Percentiles rank a stretch among this genome's conserved stretches.
Evolutionary conservation across 2,888 invertebrate species (phyloP).

Genomic region (Phyto melanocephala): DNA sequence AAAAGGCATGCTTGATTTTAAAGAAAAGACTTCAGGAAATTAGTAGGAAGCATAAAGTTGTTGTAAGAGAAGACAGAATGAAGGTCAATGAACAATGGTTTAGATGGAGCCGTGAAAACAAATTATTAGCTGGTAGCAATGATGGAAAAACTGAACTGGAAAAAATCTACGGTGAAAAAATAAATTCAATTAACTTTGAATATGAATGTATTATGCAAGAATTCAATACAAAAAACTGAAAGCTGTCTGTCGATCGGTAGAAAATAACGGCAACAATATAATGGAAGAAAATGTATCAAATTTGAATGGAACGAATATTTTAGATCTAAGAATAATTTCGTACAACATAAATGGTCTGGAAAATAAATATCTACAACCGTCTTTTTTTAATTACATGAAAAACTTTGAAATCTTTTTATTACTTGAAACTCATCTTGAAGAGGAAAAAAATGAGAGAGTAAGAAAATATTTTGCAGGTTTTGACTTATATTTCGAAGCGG

Average conservation of each 20-base stretch:
- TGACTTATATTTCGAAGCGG: no score
- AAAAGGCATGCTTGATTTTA: neutral
- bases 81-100: neutral
- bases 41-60: neutral
- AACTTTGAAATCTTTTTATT: neutral
- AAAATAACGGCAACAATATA: no score
- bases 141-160: neutral
- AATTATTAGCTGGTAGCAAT: neutral
- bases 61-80: neutral
- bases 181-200: neutral
- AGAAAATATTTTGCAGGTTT: no score
- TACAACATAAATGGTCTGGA: constrained; percentile 6
- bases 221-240: neutral
- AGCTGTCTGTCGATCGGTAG: neutral
- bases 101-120: neutral
- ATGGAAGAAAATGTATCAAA: no score
- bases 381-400: no score
- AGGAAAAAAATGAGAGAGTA: no score
- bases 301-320: no score
- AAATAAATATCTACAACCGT: neutral
- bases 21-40: no score
- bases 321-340: neutral
- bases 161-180: neutral
- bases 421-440: neutral
- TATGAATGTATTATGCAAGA: no score